Conservation (phyloP, 2,888 invertebrate species). For the Nipponacmea schrenckii region DNA sequence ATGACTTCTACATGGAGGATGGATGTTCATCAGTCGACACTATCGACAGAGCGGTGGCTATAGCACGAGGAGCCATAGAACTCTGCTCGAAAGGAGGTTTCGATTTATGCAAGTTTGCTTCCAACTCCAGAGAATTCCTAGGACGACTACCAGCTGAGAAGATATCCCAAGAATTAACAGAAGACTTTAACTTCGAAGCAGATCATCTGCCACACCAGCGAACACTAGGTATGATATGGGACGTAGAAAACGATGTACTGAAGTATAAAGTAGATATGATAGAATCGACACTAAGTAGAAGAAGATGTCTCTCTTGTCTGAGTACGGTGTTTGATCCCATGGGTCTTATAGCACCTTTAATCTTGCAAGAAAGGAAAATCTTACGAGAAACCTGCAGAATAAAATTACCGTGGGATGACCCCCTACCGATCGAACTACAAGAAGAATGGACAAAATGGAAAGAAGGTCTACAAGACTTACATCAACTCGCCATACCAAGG, state of each 20-base stretch:
- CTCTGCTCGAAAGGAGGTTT: constrained; percentile 33
- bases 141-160: constrained; percentile 25
- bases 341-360: constrained; percentile 31
- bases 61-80: constrained; percentile 22
- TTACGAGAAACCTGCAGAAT: constrained; percentile 27
- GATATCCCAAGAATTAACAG: constrained; percentile 17
- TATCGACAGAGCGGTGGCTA: constrained; percentile 22
- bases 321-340: constrained; percentile 34
- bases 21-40: constrained; percentile 25
- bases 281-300: constrained; percentile 26
- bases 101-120: constrained; percentile 34
- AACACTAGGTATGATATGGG: constrained; percentile 39
- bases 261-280: constrained; percentile 19
- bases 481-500: constrained; percentile 13
- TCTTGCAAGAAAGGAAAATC: constrained; percentile 27
- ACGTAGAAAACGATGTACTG: constrained; percentile 31
- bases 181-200: constrained; percentile 13
- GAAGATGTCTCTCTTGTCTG: constrained; percentile 33
- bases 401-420: constrained; percentile 31
- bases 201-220: constrained; percentile 23
- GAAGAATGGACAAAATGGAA: constrained; percentile 18
- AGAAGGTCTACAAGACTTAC: constrained; percentile 18
- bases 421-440: constrained; percentile 17
- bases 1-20: constrained; percentile 37
- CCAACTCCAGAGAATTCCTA: constrained; percentile 35